Evolutionary conservation across 2,797 vertebrate genomes (phyloP).

Genomic region (Crocidura indochinensis): DNA sequence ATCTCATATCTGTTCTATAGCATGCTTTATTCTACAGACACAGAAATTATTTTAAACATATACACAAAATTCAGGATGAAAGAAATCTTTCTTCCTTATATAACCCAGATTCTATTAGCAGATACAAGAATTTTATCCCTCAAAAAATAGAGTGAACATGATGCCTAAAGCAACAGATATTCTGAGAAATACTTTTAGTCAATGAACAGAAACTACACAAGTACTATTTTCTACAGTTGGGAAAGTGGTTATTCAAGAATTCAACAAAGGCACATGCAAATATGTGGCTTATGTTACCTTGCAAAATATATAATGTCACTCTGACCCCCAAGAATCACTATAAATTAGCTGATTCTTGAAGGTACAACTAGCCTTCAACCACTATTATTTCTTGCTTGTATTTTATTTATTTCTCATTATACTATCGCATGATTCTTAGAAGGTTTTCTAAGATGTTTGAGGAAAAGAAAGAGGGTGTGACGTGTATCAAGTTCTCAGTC

Average conservation of each 20-base stretch:
- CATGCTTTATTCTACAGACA: constrained; percentile 48
- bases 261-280: constrained; percentile 68
- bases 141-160: constrained; percentile 12
- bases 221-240: constrained; percentile 54
- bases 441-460: constrained; percentile 50
- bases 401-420: not conserved
- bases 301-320: constrained; percentile 48
- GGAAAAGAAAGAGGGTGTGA: constrained; percentile 62
- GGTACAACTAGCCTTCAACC: constrained; percentile 58
- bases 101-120: constrained; percentile 63
- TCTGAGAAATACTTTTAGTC: constrained; percentile 62
- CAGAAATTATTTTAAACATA: constrained; percentile 53
- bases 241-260: constrained; percentile 68
- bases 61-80: constrained; percentile 60
- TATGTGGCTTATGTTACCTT: constrained; percentile 33
- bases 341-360: constrained; percentile 54
- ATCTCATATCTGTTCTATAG: constrained; percentile 46
- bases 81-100: constrained; percentile 41
- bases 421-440: constrained; percentile 66
- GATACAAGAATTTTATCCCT: constrained; percentile 61
- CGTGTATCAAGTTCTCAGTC: constrained; percentile 75
- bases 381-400: constrained; percentile 25
- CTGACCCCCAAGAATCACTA: constrained; percentile 61
- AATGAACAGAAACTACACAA: constrained; percentile 59
- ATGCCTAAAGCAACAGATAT: constrained; percentile 47